Percentiles rank a stretch among this genome's conserved stretches.
Evolutionary conservation across 2,797 vertebrate genomes (phyloP).

Genomic region (Psittacula echo): DNA sequence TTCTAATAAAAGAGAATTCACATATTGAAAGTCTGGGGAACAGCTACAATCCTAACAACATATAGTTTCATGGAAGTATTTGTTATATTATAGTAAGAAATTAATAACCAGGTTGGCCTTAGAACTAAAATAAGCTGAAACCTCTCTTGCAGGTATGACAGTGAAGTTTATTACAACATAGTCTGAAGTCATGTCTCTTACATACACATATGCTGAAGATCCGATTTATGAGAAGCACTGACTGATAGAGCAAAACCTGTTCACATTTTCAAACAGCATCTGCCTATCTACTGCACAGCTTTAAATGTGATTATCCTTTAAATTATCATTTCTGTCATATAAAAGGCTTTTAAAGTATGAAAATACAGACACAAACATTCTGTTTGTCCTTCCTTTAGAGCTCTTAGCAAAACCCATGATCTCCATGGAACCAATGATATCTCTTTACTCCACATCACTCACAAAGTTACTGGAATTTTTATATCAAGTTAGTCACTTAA

Average conservation of each 20-base stretch:
- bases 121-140: background rate
- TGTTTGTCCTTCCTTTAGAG: background rate
- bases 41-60: background rate
- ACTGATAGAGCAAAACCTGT: background rate
- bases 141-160: background rate
- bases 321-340: background rate
- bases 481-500: background rate
- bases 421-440: background rate
- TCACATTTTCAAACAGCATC: background rate
- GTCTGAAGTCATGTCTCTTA: background rate
- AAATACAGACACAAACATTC: rapidly evolving
- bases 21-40: background rate
- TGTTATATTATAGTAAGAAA: background rate
- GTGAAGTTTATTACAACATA: background rate
- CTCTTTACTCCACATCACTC: background rate
- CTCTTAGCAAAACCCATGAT: background rate
- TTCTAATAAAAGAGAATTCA: background rate
- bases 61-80: background rate
- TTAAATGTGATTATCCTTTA: background rate
- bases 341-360: background rate
- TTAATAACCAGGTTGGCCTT: background rate
- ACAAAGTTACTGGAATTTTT: background rate
- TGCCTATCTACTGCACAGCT: background rate
- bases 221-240: background rate
- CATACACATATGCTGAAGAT: background rate